Conservation (phyloP, 2,888 invertebrate genomes). For the Apotomis capreana region DNA sequence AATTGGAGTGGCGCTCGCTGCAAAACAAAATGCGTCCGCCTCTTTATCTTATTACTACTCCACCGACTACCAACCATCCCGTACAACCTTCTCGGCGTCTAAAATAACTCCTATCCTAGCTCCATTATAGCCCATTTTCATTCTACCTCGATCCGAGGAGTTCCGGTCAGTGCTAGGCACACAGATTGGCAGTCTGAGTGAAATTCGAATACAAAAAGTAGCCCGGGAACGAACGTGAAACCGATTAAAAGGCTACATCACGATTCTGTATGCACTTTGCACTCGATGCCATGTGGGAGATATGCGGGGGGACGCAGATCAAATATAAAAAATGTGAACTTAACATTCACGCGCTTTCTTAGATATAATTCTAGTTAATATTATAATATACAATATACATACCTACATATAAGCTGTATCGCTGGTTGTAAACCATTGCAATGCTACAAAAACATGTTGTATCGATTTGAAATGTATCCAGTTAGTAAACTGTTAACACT, state of each 20-base stretch:
- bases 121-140: conserved; percentile 63
- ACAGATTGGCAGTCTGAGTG: conserved; percentile 74
- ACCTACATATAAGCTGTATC: no score
- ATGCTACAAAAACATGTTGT: background rate
- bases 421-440: background rate
- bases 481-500: conserved; percentile 37
- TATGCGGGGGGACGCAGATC: conserved; percentile 53
- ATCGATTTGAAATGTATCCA: conserved; percentile 19
- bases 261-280: conserved; percentile 83
- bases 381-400: no score
- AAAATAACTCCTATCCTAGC: conserved; percentile 61
- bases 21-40: conserved; percentile 79
- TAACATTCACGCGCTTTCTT: no score
- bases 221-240: conserved; percentile 80
- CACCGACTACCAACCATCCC: conserved; percentile 57
- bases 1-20: conserved; percentile 78
- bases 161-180: conserved; percentile 64
- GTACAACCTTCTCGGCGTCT: conserved; percentile 46
- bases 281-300: conserved; percentile 73
- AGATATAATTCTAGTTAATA: no score
- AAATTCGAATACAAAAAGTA: conserved; percentile 82
- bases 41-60: conserved; percentile 80
- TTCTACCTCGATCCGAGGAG: conserved; percentile 47
- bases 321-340: background rate
- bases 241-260: conserved; percentile 83